Evolutionary conservation across 1,140 invertebrate genomes (phyloP), one percentile per base, ranked within the genome.

Genomic region (Vanessa atalanta): DNA sequence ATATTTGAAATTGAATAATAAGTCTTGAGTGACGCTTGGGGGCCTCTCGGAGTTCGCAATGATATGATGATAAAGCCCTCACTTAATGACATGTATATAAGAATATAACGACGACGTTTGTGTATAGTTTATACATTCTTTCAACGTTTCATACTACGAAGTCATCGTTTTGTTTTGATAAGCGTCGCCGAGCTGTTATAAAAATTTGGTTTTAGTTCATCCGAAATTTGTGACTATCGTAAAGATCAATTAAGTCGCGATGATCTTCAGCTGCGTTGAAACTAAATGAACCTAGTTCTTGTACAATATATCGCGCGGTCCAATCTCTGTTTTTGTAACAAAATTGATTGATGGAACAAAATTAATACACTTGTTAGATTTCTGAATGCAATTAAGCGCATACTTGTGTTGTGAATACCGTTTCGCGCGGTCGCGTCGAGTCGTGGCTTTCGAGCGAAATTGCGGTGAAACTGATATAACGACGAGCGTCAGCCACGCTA

Each of bases 401-500:
- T 89, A 86, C 77, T 87, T 83, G 80, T 84, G 80, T 81, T 74
- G 80, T 79, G 81, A 86, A 86, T 85, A 83, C 79, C 88, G 90
- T 85, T 85, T 85, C 89, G 85, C 87, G 81, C 82, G 88, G 88
- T 80, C 84, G 88, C 81, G 66, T 76, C 75, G 73, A 74, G 64
- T 76, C 78, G 75, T 74, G 76, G 87, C 88, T 90, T 92, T 92
- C 90, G 72, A 89, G 80, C 83, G 81, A 90, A 89, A 89, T 87
- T 81, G 82, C 80, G 86, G 87, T 86, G 88, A 92, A 92, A 91
- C 81, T 83, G 79, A 88, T 88, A 85, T 84, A 87, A 88, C 85
- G 79, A 79, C 76, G 81, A 73, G 67, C 70, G 31, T 67, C 65
- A 63, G 68, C 79, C 81, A 87, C 83, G 82, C 74, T 74, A 72